Evolutionary conservation across 92 coral and sea anemone genomes (phyloP), one percentile per base, ranked within the genome.

Genomic region (Zoanthus solanderi): DNA sequence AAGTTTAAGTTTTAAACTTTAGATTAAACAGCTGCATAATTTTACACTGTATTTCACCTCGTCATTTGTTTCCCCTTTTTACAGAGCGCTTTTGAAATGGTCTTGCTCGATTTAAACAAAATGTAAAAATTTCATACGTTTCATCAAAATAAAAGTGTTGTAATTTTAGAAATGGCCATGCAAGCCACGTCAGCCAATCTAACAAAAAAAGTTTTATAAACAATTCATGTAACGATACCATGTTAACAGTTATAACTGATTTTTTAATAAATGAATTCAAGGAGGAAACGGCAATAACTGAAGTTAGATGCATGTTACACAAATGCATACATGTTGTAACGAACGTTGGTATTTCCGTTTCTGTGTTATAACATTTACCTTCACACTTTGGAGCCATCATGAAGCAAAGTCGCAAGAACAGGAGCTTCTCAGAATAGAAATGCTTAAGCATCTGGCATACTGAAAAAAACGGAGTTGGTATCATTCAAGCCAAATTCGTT

Each of bases 361-460:
- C 69, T 63, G 69, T 63, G 14, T 63, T 63, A 16, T 72, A 37
- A 37, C 16, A 72, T 13, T 37, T 32, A 37, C 52, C 50, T 72
- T 34, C 76, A 72, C 93, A 75, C 44, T 91, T 79, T 17, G 73
- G 1, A 9, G 91, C 93, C 87, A 69, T 83, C 53, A 46, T 28
- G 72, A 87, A 91, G 84, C 89, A 77, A 57, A 87, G 48, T 71
- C 93, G 84, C 75, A 88, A 52, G 89, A 91, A 91, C 2, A 87
- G 89, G 7, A 91, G 31, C 78, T 86, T 85, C 72, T 84, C 93
- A 11, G 89, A 52, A 53, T 82, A 91, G 57, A 90, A 87, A 66
- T 91, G 93, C 31, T 76, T 88, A 44, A 87, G 23, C 71, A 91
- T 91, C 71, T 91, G 93, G 44, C 67, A 42, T 17, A 91, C 93